Evolutionary conservation across 2,888 invertebrate genomes (phyloP), one percentile per base, ranked within the genome.

Genomic region (Leptinotarsa rubiginosa): DNA sequence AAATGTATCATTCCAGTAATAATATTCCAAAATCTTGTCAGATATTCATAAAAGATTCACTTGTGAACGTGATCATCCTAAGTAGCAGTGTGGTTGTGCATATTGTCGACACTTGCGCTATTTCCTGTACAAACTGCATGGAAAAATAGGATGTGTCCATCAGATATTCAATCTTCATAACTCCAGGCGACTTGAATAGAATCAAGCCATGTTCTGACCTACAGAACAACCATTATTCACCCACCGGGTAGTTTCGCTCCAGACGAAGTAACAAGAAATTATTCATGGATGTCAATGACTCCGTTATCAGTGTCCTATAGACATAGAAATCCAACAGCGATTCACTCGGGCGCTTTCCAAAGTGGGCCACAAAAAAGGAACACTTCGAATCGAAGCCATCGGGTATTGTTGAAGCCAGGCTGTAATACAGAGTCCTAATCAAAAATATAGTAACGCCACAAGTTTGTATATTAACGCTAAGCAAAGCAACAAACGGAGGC

Each of bases 401-500:
- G 31, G 41, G 7, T 50, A 50, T 52, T 41, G 41, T 41, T 10
- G 7, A 64, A 25, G 56, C 62, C n/a, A 41, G 49, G 56, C 41
- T 47, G 47, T 25, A 25, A 69, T 47, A 54, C 66, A 68, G 15
- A 20, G 18, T 47, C 62, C 49, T 20, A 65, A n/a, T 52, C 70
- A 70, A 70, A 56, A 73, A 69, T 69, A 65, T 66, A 65, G 67
- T 69, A 75, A 73, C 62, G 75, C 75, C 68, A 75, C 75, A 73
- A 75, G 73, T 75, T 73, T 70, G 70, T 73, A 75, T 72, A 73
- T 75, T 75, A 73, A 68, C 67, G 67, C 72, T 75, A 73, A 73
- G 75, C 83, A 83, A 70, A 75, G 75, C 84, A 83, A 83, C 82
- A 83, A 83, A 82, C 83, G 84, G 79, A 79, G 79, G 77, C 75